A percentile compares a stretch with the other conserved stretches of the same genome.
Evolutionary conservation across 2,888 invertebrate species (phyloP).

Genomic region (Ophion slaviceki): DNA sequence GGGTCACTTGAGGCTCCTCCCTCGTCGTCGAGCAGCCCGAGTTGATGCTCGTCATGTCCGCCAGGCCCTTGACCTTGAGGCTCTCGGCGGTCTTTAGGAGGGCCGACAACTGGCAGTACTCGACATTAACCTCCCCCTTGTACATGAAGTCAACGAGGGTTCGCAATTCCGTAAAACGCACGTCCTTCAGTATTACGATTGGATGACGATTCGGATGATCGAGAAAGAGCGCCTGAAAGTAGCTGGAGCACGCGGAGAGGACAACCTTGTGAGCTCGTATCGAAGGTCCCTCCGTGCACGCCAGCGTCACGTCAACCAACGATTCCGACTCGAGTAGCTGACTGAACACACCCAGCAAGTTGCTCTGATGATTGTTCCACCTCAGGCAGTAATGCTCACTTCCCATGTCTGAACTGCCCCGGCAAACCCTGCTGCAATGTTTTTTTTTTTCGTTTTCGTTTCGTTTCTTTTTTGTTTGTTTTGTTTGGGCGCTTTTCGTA

Average conservation of each 20-base stretch:
- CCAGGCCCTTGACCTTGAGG: constrained; percentile 95
- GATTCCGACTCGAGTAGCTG: constrained; percentile 97
- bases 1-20: constrained; percentile 84
- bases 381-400: constrained; percentile 99
- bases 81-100: constrained; percentile 96
- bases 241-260: constrained; percentile 97
- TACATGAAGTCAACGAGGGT: constrained; percentile 98
- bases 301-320: constrained; percentile 97
- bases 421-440: constrained; percentile 85
- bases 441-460: neutral
- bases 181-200: constrained; percentile 97
- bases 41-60: constrained; percentile 95
- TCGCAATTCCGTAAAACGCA: constrained; percentile 94
- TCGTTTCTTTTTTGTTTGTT: neutral
- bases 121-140: constrained; percentile 97
- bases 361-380: constrained; percentile 99
- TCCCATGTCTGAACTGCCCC: constrained; percentile 97
- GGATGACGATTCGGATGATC: constrained; percentile 97
- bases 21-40: constrained; percentile 85
- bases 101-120: constrained; percentile 96
- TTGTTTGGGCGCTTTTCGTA: constrained; percentile 7
- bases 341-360: constrained; percentile 98
- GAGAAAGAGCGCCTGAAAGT: constrained; percentile 96
- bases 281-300: constrained; percentile 97
- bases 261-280: constrained; percentile 98